A percentile compares a stretch with the other conserved stretches of the same genome.
Conservation (phyloP, 2,888 invertebrate species). For the Ormyrus rosae region DNA sequence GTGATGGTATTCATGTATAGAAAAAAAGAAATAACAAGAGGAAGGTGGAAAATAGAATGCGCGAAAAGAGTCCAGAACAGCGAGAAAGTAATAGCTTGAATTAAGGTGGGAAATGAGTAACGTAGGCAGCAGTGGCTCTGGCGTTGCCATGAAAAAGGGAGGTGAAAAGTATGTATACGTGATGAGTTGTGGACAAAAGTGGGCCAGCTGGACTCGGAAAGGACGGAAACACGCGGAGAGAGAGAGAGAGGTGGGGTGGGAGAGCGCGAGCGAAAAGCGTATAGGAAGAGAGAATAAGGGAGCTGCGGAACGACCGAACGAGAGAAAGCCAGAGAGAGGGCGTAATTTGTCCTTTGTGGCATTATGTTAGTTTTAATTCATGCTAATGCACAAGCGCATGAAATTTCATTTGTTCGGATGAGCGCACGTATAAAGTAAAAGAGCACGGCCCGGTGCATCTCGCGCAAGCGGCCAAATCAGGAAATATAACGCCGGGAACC, state of each 20-base stretch:
- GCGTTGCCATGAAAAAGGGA: slow-evolving; percentile 1
- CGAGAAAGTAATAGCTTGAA: slow-evolving; percentile 23
- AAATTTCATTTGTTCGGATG: slow-evolving; percentile 45
- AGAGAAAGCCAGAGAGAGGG: neutral
- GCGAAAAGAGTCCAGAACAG: slow-evolving; percentile 1
- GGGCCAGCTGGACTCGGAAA: neutral
- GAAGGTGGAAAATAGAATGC: slow-evolving; percentile 16
- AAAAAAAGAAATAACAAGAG: neutral
- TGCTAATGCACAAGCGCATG: slow-evolving; percentile 51
- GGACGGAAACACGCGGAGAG: neutral
- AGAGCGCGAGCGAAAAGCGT: no score
- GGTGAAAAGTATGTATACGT: slow-evolving; percentile 22
- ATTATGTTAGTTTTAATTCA: slow-evolving; percentile 49
- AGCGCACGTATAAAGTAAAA: neutral
- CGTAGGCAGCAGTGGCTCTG: slow-evolving; percentile 12
- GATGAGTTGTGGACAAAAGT: slow-evolving; percentile 30
- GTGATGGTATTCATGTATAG: no score
- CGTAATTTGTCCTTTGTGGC: slow-evolving; percentile 52
- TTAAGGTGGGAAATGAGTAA: slow-evolving; percentile 27
- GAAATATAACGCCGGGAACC: no score
- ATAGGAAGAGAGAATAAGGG: no score
- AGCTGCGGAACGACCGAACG: no score
- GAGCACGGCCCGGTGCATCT: no score
- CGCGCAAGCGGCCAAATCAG: neutral
- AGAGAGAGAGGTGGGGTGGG: neutral